Conservation (phyloP, 1,140 invertebrate species). For the Latrodectus geometricus region DNA sequence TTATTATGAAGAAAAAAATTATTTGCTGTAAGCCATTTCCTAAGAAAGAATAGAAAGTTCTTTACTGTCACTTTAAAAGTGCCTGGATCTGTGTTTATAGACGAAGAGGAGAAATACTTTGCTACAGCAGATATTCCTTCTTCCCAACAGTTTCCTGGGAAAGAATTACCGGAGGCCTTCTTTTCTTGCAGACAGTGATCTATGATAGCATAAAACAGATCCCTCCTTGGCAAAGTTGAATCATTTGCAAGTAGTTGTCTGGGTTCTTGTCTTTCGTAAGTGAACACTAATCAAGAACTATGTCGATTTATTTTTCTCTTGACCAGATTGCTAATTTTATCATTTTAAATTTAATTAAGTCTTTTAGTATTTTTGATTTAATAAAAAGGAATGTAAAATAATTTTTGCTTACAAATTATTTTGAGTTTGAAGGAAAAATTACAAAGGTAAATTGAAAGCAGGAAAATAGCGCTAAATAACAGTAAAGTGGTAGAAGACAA, state of each 20-base stretch:
- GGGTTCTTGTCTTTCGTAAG: not conserved
- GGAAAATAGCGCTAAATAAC: no score
- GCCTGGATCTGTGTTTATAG: not conserved
- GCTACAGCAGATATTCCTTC: constrained; percentile 3
- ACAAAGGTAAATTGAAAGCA: no score
- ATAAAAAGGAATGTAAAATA: no score
- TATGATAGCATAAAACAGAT: not conserved
- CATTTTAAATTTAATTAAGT: no score
- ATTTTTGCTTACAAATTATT: no score
- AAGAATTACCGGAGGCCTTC: not conserved
- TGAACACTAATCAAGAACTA: not conserved
- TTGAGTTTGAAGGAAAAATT: no score
- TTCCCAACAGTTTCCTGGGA: not conserved
- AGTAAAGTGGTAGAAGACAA: no score
- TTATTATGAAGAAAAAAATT: not conserved
- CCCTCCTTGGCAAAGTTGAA: not conserved
- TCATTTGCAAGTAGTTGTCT: not conserved
- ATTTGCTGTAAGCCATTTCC: not conserved
- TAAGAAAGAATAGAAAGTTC: not conserved
- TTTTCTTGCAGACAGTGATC: not conserved
- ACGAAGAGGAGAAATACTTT: not conserved
- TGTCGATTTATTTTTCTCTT: not conserved
- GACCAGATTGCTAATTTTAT: no score
- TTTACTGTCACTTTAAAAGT: not conserved
- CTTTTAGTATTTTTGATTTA: no score